Conservation (phyloP, 2,113 vertebrate genomes). For the Neoarius graeffei region DNA sequence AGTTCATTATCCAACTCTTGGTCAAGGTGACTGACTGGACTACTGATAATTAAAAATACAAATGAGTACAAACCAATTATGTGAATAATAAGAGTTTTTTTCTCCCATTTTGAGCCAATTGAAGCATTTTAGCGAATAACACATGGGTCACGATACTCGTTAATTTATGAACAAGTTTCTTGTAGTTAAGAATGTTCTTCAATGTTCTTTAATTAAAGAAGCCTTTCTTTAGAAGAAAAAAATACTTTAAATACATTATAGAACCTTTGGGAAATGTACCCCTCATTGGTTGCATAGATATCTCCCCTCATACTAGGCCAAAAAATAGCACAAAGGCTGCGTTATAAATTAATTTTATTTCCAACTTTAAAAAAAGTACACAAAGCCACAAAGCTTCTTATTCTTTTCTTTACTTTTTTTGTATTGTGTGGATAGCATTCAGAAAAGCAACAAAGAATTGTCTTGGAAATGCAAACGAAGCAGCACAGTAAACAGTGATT, state of each 20-base stretch:
- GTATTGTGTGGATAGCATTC: neutral
- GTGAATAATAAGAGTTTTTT: neutral
- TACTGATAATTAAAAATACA: no score
- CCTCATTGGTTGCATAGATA: neutral
- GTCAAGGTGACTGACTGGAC: no score
- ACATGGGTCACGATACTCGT: neutral
- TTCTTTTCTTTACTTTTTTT: neutral
- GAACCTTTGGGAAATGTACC: neutral
- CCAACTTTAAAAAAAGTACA: no score
- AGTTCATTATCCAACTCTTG: no score
- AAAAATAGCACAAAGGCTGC: neutral
- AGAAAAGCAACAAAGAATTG: conserved; percentile 2
- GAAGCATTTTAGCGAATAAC: neutral
- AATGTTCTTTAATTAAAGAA: neutral
- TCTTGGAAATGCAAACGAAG: conserved; percentile 13
- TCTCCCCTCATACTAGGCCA: neutral
- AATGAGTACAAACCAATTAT: no score
- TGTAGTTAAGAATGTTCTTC: neutral
- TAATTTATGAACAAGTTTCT: neutral
- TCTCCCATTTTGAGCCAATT: neutral
- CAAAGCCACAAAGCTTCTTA: neutral
- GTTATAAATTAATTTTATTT: neutral
- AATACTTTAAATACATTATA: neutral
- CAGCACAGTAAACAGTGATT: neutral
- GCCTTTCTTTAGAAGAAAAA: neutral